A percentile compares a stretch with the other conserved stretches of the same genome.
phyloP scores from a whole-genome alignment of 2,888 invertebrate species.

The Amblyjoppa proteus region DNA sequence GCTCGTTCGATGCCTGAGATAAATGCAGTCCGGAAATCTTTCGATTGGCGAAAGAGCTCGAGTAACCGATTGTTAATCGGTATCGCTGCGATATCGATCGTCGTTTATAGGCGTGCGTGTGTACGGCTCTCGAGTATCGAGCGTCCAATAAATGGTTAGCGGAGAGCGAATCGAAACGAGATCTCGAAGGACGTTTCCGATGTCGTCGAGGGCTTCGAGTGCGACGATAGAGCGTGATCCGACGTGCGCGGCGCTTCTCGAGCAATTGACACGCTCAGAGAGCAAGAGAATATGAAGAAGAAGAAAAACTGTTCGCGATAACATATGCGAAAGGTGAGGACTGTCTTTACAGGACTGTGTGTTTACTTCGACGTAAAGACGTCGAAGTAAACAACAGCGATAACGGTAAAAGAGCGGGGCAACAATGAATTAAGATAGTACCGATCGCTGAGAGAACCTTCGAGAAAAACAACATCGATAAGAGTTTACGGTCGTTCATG shows the following conservation, averaged over 20 bases:
- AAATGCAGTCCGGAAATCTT: neutral
- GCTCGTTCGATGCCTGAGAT: neutral
- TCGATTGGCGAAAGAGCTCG: neutral
- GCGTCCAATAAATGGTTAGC: neutral
- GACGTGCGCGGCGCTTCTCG: neutral
- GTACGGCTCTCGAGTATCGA: neutral
- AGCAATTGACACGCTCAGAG: neutral
- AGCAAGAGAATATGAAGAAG: neutral
- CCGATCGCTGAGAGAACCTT: neutral
- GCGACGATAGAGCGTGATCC: neutral
- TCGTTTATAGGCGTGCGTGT: neutral
- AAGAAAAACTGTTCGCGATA: neutral
- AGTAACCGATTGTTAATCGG: neutral
- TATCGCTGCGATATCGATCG: neutral
- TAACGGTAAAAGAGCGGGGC: constrained; percentile 4
- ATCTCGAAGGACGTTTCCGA: constrained; percentile 16
- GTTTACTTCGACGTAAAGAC: neutral
- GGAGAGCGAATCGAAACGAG: neutral
- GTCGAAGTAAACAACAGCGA: neutral
- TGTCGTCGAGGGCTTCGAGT: neutral
- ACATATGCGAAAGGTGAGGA: neutral
- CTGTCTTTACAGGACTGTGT: neutral
- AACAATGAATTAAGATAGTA: neutral
- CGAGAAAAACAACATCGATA: constrained; percentile 11
- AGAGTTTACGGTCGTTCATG: neutral